Percentiles rank a stretch among this genome's conserved stretches.
Evolutionary conservation across 2,888 invertebrate genomes (phyloP).

Genomic region (Noctua pronuba): DNA sequence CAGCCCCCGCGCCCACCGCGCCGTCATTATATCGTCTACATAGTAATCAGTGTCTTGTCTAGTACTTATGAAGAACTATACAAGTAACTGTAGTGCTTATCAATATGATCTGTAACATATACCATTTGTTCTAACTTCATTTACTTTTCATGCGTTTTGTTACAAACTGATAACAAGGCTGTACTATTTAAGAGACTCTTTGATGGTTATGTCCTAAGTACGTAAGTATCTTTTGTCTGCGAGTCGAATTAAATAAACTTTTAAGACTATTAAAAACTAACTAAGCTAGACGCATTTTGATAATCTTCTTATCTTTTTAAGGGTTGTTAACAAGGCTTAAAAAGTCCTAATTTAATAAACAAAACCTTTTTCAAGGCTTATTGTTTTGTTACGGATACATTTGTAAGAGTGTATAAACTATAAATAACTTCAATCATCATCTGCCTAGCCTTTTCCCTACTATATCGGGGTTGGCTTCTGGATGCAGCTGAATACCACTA

Average conservation of each 20-base stretch:
- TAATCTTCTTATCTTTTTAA: not conserved
- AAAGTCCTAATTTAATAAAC: not conserved
- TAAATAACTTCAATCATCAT: not conserved
- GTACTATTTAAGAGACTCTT: not conserved
- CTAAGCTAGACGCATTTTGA: not conserved
- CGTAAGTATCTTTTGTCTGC: not conserved
- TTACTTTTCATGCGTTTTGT: slow-evolving; percentile 10
- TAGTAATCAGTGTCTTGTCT: not conserved
- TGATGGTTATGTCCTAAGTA: not conserved
- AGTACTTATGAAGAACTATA: not conserved
- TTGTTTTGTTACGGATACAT: not conserved
- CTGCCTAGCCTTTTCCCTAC: too few species aligned
- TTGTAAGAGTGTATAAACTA: not conserved
- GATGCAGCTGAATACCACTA: too few species aligned
- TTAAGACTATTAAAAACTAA: not conserved
- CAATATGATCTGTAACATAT: slow-evolving; percentile 10
- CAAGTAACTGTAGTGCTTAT: not conserved
- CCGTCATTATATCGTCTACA: not conserved
- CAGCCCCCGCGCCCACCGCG: too few species aligned
- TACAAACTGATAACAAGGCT: slow-evolving; percentile 6
- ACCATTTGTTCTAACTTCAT: slow-evolving; percentile 4
- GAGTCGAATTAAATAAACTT: not conserved
- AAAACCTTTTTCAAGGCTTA: not conserved
- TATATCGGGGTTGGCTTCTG: too few species aligned
- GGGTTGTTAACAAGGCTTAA: not conserved